Percentiles rank a stretch among this genome's conserved stretches.
phyloP scores from a whole-genome alignment of 1,140 invertebrate genomes.

The Philotrypesis tridentata region DNA sequence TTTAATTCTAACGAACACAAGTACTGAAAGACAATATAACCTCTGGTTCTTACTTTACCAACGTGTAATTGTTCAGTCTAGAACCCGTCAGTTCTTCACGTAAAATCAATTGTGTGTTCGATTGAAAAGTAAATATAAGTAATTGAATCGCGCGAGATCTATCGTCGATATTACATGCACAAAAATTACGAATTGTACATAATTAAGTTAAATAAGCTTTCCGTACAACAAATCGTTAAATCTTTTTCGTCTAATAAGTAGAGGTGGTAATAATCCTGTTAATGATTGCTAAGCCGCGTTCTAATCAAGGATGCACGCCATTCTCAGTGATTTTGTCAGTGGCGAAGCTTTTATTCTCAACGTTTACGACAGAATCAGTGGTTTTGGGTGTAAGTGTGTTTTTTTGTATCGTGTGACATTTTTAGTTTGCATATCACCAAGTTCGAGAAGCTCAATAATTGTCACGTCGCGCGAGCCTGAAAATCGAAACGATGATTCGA shows the following conservation, averaged over 20 bases:
- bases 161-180: conserved; percentile 7
- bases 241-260: conserved; percentile 26
- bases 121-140: conserved; percentile 17
- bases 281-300: conserved; percentile 5
- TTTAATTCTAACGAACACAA: conserved; percentile 1
- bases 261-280: conserved; percentile 24
- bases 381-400: conserved; percentile 34
- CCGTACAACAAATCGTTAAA: conserved; percentile 9
- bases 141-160: conserved; percentile 15
- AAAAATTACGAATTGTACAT: conserved; percentile 43
- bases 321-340: conserved; percentile 37
- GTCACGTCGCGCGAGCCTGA: no score
- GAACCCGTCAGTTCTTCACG: not conserved
- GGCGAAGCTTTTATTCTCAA: not conserved
- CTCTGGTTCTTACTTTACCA: not conserved
- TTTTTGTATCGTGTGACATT: conserved; percentile 22
- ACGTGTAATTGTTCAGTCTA: conserved; percentile 28
- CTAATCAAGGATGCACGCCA: conserved; percentile 13
- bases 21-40: conserved; percentile 9
- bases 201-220: conserved; percentile 31
- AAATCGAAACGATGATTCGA: not conserved
- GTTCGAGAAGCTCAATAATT: not conserved
- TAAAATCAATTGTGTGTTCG: conserved; percentile 21
- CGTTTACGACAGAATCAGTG: conserved; percentile 30
- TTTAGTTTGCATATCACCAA: conserved; percentile 12